Percentiles rank a stretch among this genome's conserved stretches.
Conservation (phyloP, 1,140 invertebrate species). For the Lasioglossum baleicum region DNA sequence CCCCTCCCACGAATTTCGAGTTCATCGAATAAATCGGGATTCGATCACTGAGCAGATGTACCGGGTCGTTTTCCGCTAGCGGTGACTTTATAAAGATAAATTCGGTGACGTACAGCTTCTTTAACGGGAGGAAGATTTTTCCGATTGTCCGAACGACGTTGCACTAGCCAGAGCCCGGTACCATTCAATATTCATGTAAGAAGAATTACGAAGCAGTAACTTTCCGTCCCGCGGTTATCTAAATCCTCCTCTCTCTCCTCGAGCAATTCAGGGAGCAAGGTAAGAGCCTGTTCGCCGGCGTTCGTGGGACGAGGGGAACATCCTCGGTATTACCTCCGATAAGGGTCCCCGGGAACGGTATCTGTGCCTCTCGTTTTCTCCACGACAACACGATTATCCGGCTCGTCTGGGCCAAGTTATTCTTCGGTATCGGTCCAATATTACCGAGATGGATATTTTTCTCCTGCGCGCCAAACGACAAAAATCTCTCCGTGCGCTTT, state of each 20-base stretch:
- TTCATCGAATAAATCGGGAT: too few relatives aligned
- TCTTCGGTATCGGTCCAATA: conserved; percentile 20
- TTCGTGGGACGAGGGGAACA: conserved; percentile 37
- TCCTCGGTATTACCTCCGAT: conserved; percentile 52
- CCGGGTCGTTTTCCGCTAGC: too few relatives aligned
- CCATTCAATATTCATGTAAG: conserved; percentile 39
- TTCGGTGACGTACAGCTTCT: too few relatives aligned
- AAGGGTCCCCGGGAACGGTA: conserved; percentile 45
- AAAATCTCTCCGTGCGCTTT: background rate
- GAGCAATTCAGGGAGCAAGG: conserved; percentile 38
- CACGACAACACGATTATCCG: conserved; percentile 45
- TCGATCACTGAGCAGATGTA: too few relatives aligned
- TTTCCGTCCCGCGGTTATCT: conserved; percentile 53
- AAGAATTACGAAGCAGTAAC: conserved; percentile 51
- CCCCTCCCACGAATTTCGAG: too few relatives aligned
- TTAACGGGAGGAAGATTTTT: background rate
- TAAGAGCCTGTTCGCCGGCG: conserved; percentile 34
- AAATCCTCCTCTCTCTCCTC: conserved; percentile 54
- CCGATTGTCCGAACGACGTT: background rate
- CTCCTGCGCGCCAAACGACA: background rate
- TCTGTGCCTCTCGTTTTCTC: conserved; percentile 36
- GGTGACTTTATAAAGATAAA: too few relatives aligned
- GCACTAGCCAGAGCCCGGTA: background rate
- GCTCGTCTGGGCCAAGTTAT: conserved; percentile 30
- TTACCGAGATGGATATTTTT: conserved; percentile 15